Base-by-base conservation (phyloP, 2,113 vertebrate species). In the Misgurnus mizolepis region DNA sequence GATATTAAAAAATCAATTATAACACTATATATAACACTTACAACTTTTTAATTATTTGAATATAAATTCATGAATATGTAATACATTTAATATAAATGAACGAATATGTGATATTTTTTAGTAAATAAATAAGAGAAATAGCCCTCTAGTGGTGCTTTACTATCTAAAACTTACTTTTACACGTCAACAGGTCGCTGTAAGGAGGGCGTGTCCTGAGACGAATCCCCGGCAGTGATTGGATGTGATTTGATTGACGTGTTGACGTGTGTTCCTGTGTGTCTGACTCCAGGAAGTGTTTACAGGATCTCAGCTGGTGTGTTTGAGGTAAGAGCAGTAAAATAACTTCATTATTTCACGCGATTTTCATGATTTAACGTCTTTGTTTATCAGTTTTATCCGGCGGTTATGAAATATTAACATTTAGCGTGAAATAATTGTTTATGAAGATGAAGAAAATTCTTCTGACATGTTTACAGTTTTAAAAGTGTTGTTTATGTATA, bases 211-310 rank as follows among this genome's bases (percentile, higher is more conserved):
- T 64, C 60, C 41, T 10, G 8, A 49, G 41, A 8, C 55, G 56
- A 75, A 27, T 75, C 43, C 43, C 4, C 43, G 58, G 22, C 9
- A 47, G 58, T 49, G 14, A 75, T 75, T 75, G 73, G 73, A 6
- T n/a, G 18, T 1, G 12, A 34, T 7, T 4, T 64, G 43, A 64
- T 64, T 62, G 73, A 47, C 58, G 73, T 64, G 58, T 6, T 75
- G 22, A 62, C 73, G 73, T 39, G 11, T 58, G 55, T 18, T 58
- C 50, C 55, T 58, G 55, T 58, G 58, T 58, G 58, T 64, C 4
- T 62, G 18, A 47, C 18, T 22, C 22, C 72, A 75, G 73, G 73
- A 75, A 75, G 72, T 75, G 62, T 73, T 10, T 62, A 61, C 62
- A 64, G 73, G 10, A 49, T 64, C 43, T 34, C 27, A 34, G 58